Evolutionary conservation across 2,797 vertebrate genomes (phyloP).

Genomic region (Bradypodion pumilum): DNA sequence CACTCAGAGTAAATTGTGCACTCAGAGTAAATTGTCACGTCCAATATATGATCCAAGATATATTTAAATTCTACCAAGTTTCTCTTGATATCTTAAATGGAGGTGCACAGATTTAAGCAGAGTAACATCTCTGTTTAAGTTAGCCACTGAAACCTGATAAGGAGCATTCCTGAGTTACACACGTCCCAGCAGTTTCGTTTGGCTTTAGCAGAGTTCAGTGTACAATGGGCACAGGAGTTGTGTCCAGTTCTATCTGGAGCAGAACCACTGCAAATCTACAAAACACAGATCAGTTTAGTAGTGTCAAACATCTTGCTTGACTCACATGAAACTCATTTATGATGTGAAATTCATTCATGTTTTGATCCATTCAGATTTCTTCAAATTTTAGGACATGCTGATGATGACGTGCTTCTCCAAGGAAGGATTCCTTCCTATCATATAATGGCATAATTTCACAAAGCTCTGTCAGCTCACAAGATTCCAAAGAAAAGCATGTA

Average conservation of each 20-base stretch:
- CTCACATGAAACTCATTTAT: no score
- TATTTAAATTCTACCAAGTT: no score
- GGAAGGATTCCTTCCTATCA: neutral
- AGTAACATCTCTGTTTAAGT: no score
- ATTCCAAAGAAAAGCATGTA: neutral
- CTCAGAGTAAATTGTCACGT: neutral
- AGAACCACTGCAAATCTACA: neutral
- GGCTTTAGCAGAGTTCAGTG: neutral
- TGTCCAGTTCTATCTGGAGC: neutral
- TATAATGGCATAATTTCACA: neutral
- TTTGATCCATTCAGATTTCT: no score
- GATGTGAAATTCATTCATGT: no score
- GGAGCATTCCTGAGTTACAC: neutral
- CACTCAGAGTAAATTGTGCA: neutral
- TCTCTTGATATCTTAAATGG: no score
- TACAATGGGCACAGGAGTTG: no score
- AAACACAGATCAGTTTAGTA: neutral
- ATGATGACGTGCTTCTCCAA: neutral
- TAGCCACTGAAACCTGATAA: neutral
- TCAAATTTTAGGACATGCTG: no score
- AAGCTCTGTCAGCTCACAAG: neutral
- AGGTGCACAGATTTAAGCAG: no score
- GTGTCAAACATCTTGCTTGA: neutral
- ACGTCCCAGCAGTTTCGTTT: neutral
- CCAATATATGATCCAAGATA: neutral